These are phyloP conservation scores for Trissoscelio sp. DNA, from an alignment of 2,888 invertebrate genomes.

Conservation along the genomic window DNA sequence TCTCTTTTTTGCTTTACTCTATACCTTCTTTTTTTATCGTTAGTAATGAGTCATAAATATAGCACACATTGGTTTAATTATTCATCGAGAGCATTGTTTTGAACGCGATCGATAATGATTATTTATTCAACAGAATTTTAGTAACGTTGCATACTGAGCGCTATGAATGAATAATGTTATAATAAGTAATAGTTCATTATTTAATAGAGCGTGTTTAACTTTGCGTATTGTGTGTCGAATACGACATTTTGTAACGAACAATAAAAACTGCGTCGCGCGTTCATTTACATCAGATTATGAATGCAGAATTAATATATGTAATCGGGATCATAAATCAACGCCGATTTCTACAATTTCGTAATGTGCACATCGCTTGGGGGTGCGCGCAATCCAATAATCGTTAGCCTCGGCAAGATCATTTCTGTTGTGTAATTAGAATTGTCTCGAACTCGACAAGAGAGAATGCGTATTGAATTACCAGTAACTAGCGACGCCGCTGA, in stretches of 20 bases:
- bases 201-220: slow-evolving; percentile 22
- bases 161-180: slow-evolving; percentile 41
- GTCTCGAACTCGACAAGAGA: slow-evolving; percentile 4
- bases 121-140: slow-evolving; percentile 28
- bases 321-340: slow-evolving; percentile 2
- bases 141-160: slow-evolving; percentile 8
- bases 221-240: not conserved
- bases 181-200: slow-evolving; percentile 49
- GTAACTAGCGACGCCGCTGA: slow-evolving; percentile 18
- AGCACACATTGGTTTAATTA: slow-evolving; percentile 25
- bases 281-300: slow-evolving; percentile 13
- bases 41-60: slow-evolving; percentile 44
- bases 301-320: not conserved
- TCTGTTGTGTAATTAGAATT: slow-evolving; percentile 7
- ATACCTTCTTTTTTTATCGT: not conserved
- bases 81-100: slow-evolving; percentile 44
- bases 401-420: not conserved
- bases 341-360: slow-evolving; percentile 29
- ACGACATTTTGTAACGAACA: not conserved
- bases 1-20: no score
- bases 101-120: slow-evolving; percentile 14
- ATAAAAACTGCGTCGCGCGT: not conserved
- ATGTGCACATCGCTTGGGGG: not conserved
- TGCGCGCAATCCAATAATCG: not conserved
- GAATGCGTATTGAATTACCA: slow-evolving; percentile 31